A percentile compares a stretch with the other conserved stretches of the same genome.
These are phyloP conservation scores for Plagodis pulveraria DNA, from an alignment of 2,888 invertebrate genomes.

Conservation along the genomic window DNA sequence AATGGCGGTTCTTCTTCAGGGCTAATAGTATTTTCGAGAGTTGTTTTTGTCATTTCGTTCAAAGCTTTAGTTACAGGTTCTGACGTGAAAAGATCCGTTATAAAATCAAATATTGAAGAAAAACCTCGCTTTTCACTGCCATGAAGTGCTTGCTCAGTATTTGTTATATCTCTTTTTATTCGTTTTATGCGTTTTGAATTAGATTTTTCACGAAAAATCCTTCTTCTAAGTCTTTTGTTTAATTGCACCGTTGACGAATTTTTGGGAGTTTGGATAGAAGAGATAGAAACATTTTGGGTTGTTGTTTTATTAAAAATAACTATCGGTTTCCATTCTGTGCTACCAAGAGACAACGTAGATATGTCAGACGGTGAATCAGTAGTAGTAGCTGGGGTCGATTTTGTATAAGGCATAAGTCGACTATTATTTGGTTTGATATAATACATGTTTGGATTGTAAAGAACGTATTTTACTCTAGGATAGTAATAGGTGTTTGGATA, in stretches of 20 bases:
- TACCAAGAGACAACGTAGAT: constrained; percentile 42
- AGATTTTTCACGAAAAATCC: constrained; percentile 47
- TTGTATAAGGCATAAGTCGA: constrained; percentile 60
- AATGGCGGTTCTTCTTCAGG: constrained; percentile 45
- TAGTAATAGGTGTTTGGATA: constrained; percentile 76
- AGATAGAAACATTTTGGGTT: constrained; percentile 37
- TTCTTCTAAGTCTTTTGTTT: constrained; percentile 24
- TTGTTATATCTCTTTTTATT: constrained; percentile 35
- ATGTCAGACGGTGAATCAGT: constrained; percentile 39
- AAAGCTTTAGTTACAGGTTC: constrained; percentile 49
- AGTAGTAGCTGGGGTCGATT: constrained; percentile 45
- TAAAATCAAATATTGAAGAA: constrained; percentile 48
- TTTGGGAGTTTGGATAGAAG: neutral
- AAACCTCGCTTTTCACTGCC: constrained; percentile 43
- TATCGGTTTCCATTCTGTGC: constrained; percentile 72
- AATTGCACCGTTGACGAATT: constrained; percentile 23
- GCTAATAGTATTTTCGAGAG: constrained; percentile 46
- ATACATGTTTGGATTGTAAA: constrained; percentile 63
- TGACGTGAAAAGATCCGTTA: constrained; percentile 44
- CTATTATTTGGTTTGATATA: constrained; percentile 60
- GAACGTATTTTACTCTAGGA: constrained; percentile 72
- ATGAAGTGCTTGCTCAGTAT: neutral
- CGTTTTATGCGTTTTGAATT: constrained; percentile 51
- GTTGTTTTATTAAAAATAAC: constrained; percentile 52
- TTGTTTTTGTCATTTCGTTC: constrained; percentile 54